Evolutionary conservation across 1,140 invertebrate species (phyloP), one percentile per base, ranked within the genome.

Genomic region (Zaprionus gabonicus): DNA sequence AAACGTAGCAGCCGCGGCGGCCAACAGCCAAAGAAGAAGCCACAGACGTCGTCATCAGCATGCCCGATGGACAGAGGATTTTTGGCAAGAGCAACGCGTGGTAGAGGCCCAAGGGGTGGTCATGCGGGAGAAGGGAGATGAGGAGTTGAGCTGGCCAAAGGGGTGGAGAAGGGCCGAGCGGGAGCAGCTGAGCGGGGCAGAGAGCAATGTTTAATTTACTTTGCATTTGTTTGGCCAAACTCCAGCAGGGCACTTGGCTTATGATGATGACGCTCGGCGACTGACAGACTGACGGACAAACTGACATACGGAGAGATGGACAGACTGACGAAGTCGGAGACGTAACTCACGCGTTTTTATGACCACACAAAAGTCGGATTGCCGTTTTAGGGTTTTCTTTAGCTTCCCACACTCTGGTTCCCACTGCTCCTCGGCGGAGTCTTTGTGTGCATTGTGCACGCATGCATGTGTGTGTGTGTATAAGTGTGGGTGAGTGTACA

Each of bases 291-390:
- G 80, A 83, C 68, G 4, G 57, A 15, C 17, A 64, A 49, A 72
- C 65, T 58, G 80, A 83, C 68, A 13, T 71, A 82, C 74, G 49
- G 38, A 63, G 34, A 70, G 62, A 63, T 53, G 57, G 80, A 73
- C 17, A 23, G 59, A 58, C 28, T 44, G 55, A 34, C 25, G n/a
- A 46, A 31, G 70, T 56, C 53, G 58, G 67, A 67, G 57, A 91
- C 81, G 76, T 88, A 88, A 81, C 85, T 90, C 75, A 72, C 69
- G 81, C 78, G 74, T 88, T 88, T 88, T 90, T 88, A 88, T 88
- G 78, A 64, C 84, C 81, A 78, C 81, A 88, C 85, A 79, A 84
- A 87, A 81, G 78, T 79, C 71, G 36, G 41, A 34, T 17, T 75
- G 71, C 71, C 44, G 63, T 76, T 81, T 79, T 71, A 68, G 78